Conservation (phyloP, 2,113 vertebrate genomes). For the Mustela lutreola region DNA sequence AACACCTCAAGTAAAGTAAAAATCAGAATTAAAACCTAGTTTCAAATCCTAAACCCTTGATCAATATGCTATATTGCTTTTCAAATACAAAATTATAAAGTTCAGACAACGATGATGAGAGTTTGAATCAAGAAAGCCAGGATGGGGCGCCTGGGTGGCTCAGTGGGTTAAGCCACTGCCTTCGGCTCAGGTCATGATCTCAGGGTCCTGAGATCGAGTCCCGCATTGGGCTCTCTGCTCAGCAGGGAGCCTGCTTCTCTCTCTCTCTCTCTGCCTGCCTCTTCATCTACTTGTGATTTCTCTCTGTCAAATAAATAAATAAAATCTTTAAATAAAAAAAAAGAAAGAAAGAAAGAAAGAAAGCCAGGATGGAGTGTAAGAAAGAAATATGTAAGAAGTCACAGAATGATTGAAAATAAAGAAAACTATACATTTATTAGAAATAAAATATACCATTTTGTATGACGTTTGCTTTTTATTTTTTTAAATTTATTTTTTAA, state of each 20-base stretch:
- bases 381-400: background rate
- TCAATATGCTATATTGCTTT: background rate
- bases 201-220: no score
- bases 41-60: background rate
- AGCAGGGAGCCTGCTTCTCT: no score
- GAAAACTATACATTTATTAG: background rate
- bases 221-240: no score
- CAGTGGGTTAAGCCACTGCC: no score
- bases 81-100: background rate
- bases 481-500: background rate
- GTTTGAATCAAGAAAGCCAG: background rate
- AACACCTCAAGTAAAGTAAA: background rate
- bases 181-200: no score
- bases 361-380: background rate
- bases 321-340: no score
- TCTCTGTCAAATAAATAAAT: no score
- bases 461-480: background rate
- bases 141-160: no score
- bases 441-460: background rate
- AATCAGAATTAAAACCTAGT: background rate
- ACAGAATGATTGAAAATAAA: background rate
- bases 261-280: no score
- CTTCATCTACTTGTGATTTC: no score
- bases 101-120: background rate
- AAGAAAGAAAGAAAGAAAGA: no score